Evolutionary conservation across 2,888 invertebrate species (phyloP).

Genomic region (Clivina fossor): DNA sequence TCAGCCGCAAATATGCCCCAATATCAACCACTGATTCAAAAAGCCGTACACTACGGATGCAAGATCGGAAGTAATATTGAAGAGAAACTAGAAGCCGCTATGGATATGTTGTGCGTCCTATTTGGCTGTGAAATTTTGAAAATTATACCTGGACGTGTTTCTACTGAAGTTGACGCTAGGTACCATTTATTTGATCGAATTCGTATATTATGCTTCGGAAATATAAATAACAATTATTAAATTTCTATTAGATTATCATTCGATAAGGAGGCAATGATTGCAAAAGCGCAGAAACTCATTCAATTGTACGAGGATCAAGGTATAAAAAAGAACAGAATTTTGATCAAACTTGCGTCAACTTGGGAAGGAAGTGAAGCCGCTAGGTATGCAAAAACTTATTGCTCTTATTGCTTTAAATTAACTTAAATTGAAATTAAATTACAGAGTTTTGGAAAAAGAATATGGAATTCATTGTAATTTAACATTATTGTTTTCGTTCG

Average conservation of each 20-base stretch:
- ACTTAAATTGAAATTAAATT: constrained; percentile 47
- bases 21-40: constrained; percentile 84
- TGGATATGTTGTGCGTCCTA: constrained; percentile 92
- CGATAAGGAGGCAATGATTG: constrained; percentile 87
- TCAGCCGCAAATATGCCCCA: constrained; percentile 94
- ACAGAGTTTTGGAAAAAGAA: constrained; percentile 82
- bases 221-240: too few species aligned
- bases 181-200: constrained; percentile 46
- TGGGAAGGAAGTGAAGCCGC: constrained; percentile 99
- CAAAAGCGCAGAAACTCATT: constrained; percentile 87
- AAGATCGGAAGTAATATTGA: constrained; percentile 66
- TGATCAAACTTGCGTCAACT: constrained; percentile 97
- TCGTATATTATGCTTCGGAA: not conserved
- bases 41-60: constrained; percentile 86
- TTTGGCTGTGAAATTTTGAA: constrained; percentile 98
- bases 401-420: not conserved
- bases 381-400: constrained; percentile 61
- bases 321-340: constrained; percentile 86
- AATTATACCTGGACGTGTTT: constrained; percentile 95
- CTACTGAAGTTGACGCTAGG: constrained; percentile 96
- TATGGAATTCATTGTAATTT: constrained; percentile 97
- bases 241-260: constrained; percentile 78
- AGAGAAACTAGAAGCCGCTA: constrained; percentile 78
- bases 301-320: constrained; percentile 87
- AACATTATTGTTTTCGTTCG: constrained; percentile 92